A percentile compares a stretch with the other conserved stretches of the same genome.
These are phyloP conservation scores for Peromyscus maniculatus DNA, from an alignment of 2,113 vertebrate genomes.

Conservation along the genomic window DNA sequence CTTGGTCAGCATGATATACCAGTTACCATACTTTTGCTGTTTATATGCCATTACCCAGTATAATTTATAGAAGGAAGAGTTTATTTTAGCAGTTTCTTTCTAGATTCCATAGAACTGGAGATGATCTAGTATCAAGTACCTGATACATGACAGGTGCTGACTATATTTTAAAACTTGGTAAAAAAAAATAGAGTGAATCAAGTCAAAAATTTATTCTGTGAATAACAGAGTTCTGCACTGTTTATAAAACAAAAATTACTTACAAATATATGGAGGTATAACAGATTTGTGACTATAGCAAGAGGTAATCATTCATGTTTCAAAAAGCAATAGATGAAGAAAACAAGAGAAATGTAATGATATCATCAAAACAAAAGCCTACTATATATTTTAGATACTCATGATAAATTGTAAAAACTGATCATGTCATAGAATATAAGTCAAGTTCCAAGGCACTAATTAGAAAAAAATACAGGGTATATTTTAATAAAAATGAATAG, in stretches of 20 bases:
- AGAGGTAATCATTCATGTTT: background rate
- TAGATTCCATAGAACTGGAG: background rate
- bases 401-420: background rate
- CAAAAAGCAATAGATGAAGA: background rate
- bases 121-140: background rate
- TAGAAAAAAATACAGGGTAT: background rate
- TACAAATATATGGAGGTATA: background rate
- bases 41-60: background rate
- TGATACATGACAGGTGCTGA: background rate
- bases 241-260: background rate
- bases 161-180: background rate
- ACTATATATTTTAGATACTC: background rate
- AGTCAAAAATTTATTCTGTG: background rate
- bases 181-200: background rate
- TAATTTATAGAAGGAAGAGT: background rate
- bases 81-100: background rate
- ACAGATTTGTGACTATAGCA: background rate
- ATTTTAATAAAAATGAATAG: constrained; percentile 7
- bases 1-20: background rate
- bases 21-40: background rate
- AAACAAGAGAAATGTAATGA: background rate
- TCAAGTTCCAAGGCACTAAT: background rate
- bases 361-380: background rate
- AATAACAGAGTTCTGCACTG: background rate
- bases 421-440: background rate